Evolutionary conservation across 2,113 vertebrate species (phyloP).

Genomic region (Sapajus apella): DNA sequence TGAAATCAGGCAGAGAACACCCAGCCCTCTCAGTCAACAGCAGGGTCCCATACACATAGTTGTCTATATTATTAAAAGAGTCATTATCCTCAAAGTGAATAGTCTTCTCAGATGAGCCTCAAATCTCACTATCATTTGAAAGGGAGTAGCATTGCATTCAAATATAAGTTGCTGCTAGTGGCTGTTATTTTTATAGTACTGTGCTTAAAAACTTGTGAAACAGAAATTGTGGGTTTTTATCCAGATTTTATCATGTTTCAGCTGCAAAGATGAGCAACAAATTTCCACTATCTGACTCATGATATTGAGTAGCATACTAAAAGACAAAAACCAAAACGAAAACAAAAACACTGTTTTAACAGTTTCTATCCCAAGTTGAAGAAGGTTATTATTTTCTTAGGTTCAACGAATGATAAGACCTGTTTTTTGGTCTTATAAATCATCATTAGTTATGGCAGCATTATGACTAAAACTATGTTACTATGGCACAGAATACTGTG

Average conservation of each 20-base stretch:
- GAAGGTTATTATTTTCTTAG: neutral
- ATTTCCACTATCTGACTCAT: neutral
- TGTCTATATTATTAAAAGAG: neutral
- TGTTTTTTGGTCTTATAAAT: neutral
- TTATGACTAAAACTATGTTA: neutral
- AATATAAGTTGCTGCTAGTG: neutral
- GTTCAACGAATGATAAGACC: neutral
- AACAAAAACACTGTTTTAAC: neutral
- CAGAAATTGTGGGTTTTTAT: neutral
- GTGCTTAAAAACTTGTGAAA: neutral
- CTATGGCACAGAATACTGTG: neutral
- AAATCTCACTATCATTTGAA: neutral
- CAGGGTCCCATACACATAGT: neutral
- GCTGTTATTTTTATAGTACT: neutral
- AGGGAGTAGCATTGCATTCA: neutral
- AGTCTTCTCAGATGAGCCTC: neutral
- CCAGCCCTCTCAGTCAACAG: too few species aligned
- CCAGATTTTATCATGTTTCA: neutral
- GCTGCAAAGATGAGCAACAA: neutral
- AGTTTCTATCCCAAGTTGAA: neutral
- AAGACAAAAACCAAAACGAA: neutral
- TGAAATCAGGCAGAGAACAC: neutral
- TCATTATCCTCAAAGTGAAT: neutral
- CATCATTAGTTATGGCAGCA: neutral
- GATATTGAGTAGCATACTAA: neutral